Conservation (phyloP, 2,797 vertebrate species). For the Fratercula arctica region DNA sequence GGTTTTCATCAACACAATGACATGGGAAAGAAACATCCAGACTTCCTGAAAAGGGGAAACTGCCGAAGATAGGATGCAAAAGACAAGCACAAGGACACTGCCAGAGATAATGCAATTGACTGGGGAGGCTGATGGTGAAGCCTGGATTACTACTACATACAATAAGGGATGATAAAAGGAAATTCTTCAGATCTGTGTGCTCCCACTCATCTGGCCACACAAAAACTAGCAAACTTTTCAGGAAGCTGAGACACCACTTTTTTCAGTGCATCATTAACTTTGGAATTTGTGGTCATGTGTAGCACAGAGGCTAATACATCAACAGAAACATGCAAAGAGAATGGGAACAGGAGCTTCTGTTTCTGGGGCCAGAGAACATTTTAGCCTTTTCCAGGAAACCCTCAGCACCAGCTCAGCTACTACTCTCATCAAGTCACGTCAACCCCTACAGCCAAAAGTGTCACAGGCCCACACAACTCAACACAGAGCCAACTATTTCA, state of each 20-base stretch:
- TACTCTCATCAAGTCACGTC: background rate
- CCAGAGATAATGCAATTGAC: background rate
- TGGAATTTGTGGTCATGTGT: background rate
- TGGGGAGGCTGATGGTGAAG: background rate
- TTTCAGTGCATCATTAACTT: background rate
- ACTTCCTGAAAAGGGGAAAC: background rate
- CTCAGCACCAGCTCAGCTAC: background rate
- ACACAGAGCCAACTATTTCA: background rate
- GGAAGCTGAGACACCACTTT: background rate
- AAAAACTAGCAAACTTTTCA: background rate
- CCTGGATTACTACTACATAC: background rate
- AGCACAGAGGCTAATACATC: background rate
- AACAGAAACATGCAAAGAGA: background rate
- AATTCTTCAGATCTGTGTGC: background rate
- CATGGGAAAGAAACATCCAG: background rate
- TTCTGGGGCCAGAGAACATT: background rate
- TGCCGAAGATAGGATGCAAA: background rate
- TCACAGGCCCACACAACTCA: background rate
- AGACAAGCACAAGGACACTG: background rate
- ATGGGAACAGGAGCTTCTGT: background rate
- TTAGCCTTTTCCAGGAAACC: background rate
- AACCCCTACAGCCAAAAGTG: background rate
- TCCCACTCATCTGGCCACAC: background rate
- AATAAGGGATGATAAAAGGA: background rate
- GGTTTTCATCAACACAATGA: background rate